These are phyloP conservation scores for Laodelphax striatellus DNA, from an alignment of 1,140 invertebrate species.

Conservation along the genomic window DNA sequence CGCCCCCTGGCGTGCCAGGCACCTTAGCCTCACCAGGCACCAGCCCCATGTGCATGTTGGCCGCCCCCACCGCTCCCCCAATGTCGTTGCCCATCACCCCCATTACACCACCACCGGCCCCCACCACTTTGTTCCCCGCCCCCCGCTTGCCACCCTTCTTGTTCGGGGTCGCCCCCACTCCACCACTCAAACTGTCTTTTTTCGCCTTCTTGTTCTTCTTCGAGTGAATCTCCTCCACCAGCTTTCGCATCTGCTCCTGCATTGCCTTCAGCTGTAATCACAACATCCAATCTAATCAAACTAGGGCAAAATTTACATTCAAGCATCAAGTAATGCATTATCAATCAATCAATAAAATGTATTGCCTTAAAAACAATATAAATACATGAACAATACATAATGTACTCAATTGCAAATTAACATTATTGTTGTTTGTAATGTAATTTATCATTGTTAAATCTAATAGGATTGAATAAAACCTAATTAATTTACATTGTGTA, in stretches of 20 bases:
- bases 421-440: too few relatives aligned
- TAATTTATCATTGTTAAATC: too few relatives aligned
- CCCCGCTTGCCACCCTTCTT: slow-evolving; percentile 38
- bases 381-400: too few relatives aligned
- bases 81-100: slow-evolving; percentile 35
- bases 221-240: slow-evolving; percentile 65
- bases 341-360: too few relatives aligned
- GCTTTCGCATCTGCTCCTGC: slow-evolving; percentile 85
- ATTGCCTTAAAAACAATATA: too few relatives aligned
- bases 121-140: not conserved
- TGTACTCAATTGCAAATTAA: too few relatives aligned
- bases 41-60: slow-evolving; percentile 22
- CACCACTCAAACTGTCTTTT: slow-evolving; percentile 47
- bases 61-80: slow-evolving; percentile 35
- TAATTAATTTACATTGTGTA: too few relatives aligned
- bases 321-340: too few relatives aligned
- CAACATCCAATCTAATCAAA: slow-evolving; percentile 3
- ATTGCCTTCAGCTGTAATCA: slow-evolving; percentile 56
- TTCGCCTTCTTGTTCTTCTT: slow-evolving; percentile 70
- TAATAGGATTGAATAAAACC: too few relatives aligned
- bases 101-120: not conserved
- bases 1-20: slow-evolving; percentile 15
- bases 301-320: too few relatives aligned
- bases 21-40: slow-evolving; percentile 40
- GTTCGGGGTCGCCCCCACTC: slow-evolving; percentile 36